Evolutionary conservation across 2,797 vertebrate species (phyloP).

Genomic region (Sebastes paucispinis): DNA sequence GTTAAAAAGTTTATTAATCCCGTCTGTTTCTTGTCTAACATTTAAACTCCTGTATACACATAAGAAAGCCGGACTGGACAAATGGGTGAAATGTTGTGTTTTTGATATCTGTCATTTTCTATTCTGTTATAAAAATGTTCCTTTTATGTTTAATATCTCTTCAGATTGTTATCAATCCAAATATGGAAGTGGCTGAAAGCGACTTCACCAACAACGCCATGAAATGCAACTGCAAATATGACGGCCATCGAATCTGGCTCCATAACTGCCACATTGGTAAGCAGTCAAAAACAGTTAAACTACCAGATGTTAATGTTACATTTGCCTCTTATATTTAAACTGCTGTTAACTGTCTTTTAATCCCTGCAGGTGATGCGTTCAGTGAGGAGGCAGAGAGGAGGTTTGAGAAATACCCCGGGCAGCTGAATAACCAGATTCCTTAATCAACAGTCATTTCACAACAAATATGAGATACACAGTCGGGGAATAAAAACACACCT

Average conservation of each 20-base stretch:
- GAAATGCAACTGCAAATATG: slow-evolving; percentile 99
- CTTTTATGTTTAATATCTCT: not conserved
- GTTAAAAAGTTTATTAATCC: not conserved
- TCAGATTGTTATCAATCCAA: slow-evolving; percentile 96
- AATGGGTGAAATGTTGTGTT: not conserved
- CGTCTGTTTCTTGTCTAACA: too few relatives aligned
- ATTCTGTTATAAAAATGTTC: not conserved
- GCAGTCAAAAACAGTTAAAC: not conserved
- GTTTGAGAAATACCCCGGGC: slow-evolving; percentile 96
- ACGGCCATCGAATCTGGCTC: slow-evolving; percentile 96
- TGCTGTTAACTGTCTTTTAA: not conserved
- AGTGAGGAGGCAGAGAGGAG: slow-evolving; percentile 93
- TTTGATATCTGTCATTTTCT: not conserved
- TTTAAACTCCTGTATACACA: too few relatives aligned
- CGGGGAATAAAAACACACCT: not conserved
- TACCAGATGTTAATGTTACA: not conserved
- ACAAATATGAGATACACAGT: not conserved
- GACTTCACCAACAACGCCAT: slow-evolving; percentile 99
- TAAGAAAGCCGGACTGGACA: not conserved
- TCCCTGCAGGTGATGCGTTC: slow-evolving; percentile 88
- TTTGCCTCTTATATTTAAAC: too few relatives aligned
- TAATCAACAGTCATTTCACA: slow-evolving; percentile 46
- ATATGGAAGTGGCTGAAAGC: slow-evolving; percentile 94
- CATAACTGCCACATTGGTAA: slow-evolving; percentile 96
- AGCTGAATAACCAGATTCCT: slow-evolving; percentile 93